Evolutionary conservation across 2,113 vertebrate genomes (phyloP).

Genomic region (Columba livia): DNA sequence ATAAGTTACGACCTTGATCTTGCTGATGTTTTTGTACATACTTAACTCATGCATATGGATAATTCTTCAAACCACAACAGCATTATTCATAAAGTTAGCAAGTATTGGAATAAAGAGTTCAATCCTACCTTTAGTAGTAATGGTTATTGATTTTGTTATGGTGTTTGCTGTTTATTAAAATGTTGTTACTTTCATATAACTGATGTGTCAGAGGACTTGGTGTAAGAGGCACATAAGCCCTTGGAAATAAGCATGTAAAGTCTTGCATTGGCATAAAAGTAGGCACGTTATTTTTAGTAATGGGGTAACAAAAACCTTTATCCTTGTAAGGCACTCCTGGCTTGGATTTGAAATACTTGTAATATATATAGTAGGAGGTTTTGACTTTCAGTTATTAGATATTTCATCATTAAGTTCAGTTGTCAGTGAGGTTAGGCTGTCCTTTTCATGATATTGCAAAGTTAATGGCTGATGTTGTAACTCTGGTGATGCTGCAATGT

Average conservation of each 20-base stretch:
- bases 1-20: neutral
- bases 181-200: neutral
- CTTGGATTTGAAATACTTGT: neutral
- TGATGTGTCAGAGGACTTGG: neutral
- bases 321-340: neutral
- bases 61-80: neutral
- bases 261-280: neutral
- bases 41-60: neutral
- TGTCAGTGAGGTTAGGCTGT: neutral
- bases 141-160: neutral
- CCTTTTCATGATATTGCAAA: neutral
- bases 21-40: neutral
- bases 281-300: neutral
- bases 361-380: neutral
- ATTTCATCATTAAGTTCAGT: neutral
- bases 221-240: neutral
- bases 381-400: neutral
- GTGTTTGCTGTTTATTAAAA: neutral
- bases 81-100: neutral
- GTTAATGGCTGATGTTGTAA: neutral
- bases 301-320: neutral
- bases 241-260: neutral
- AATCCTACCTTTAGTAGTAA: neutral
- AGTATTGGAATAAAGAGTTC: neutral
- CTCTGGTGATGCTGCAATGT: neutral